Conservation (phyloP, 2,113 vertebrate genomes). For the Nothocercus nigrocapillus region DNA sequence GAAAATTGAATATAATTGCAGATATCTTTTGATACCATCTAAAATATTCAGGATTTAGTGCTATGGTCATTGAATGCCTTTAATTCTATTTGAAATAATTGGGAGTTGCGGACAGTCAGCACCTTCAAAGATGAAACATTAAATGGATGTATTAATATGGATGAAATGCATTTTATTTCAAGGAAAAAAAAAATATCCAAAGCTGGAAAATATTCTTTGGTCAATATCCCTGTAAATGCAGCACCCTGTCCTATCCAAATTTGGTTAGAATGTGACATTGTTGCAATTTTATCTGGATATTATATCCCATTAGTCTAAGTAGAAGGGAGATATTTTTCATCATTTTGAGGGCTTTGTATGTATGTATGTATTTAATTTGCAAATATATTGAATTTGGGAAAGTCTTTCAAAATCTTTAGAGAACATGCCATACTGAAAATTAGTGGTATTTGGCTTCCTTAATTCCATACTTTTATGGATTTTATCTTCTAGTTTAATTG, state of each 20-base stretch:
- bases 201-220: not conserved
- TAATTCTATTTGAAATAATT: conserved; percentile 3
- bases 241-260: not conserved
- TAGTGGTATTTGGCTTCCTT: not conserved
- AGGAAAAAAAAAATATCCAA: not conserved
- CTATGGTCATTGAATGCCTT: conserved; percentile 4
- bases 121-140: not conserved
- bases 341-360: not conserved
- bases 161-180: not conserved
- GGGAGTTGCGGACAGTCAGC: not conserved
- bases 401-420: not conserved
- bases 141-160: not conserved
- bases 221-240: not conserved
- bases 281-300: not conserved
- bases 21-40: not conserved
- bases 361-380: not conserved
- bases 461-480: not conserved
- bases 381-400: not conserved
- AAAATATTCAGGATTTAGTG: not conserved
- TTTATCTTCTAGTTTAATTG: not conserved
- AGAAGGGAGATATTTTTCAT: not conserved
- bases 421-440: not conserved
- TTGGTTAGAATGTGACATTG: not conserved
- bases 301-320: not conserved
- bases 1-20: not conserved